A percentile compares a stretch with the other conserved stretches of the same genome.
phyloP scores from a whole-genome alignment of 2,797 vertebrate genomes.

The Sandelia bainsii region DNA sequence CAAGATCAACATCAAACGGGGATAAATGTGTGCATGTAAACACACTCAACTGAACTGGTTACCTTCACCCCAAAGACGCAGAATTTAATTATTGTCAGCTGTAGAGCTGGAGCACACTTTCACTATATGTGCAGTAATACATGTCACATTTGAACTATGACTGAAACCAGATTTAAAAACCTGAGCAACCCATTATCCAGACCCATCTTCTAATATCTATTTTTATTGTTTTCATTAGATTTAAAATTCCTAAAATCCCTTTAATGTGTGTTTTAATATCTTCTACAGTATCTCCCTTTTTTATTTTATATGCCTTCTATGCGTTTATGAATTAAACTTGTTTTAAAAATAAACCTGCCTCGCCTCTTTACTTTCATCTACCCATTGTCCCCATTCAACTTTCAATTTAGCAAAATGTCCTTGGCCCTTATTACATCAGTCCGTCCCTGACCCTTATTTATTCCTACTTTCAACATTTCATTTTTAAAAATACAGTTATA shows the following conservation, averaged over 20 bases:
- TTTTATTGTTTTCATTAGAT: neutral
- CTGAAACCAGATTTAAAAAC: neutral
- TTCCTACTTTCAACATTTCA: constrained; percentile 27
- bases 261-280: constrained; percentile 5
- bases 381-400: constrained; percentile 42
- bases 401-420: constrained; percentile 26
- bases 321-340: constrained; percentile 41
- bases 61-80: neutral
- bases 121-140: constrained; percentile 1
- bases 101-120: neutral
- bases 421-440: constrained; percentile 28
- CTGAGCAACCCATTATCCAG: neutral
- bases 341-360: constrained; percentile 52
- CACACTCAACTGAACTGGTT: neutral
- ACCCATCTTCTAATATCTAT: constrained; percentile 4
- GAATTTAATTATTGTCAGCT: constrained; percentile 6
- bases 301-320: constrained; percentile 23
- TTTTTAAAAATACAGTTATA: constrained; percentile 14
- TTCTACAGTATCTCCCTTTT: constrained; percentile 5
- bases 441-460: constrained; percentile 44
- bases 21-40: constrained; percentile 1
- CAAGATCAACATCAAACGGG: neutral
- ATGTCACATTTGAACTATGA: neutral
- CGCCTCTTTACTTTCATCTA: constrained; percentile 52
- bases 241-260: neutral